Conservation (phyloP, 2,797 vertebrate species). For the Melanotaenia nigrans region DNA sequence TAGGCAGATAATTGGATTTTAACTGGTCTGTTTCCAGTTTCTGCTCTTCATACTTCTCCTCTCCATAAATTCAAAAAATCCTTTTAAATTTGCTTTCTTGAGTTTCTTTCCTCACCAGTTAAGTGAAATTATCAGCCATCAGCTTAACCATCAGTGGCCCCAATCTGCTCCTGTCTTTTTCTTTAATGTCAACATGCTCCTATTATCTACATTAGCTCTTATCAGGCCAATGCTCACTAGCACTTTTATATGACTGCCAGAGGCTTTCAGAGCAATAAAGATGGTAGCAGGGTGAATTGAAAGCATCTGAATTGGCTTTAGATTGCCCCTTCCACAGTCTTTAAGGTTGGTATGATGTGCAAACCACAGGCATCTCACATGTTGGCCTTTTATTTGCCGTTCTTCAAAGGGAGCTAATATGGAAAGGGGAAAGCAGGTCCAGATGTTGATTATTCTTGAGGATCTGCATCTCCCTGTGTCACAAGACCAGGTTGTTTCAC, state of each 20-base stretch:
- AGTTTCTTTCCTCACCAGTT: constrained; percentile 12
- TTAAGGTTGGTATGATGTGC: constrained; percentile 54
- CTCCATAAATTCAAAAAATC: constrained; percentile 2
- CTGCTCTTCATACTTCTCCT: constrained; percentile 1
- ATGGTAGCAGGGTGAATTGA: constrained; percentile 61
- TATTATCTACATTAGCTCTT: constrained; percentile 11
- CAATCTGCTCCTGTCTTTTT: neutral
- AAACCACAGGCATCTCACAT: constrained; percentile 69
- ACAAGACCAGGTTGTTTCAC: constrained; percentile 32
- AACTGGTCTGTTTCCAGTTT: constrained; percentile 41
- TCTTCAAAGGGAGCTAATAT: constrained; percentile 79
- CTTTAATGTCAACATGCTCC: constrained; percentile 10
- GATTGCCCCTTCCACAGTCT: constrained; percentile 44
- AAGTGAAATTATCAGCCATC: constrained; percentile 31
- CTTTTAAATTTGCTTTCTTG: neutral
- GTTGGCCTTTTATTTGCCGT: constrained; percentile 77
- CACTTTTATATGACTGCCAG: constrained; percentile 29
- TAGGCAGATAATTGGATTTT: constrained; percentile 48
- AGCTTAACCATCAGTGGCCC: constrained; percentile 27
- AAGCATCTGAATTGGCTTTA: constrained; percentile 75
- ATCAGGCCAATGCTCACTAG: constrained; percentile 17
- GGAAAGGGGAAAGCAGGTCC: constrained; percentile 73
- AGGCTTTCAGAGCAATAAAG: constrained; percentile 52
- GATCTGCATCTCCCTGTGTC: constrained; percentile 67
- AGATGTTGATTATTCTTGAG: constrained; percentile 77